These are phyloP conservation scores for Holothuria glaberrima DNA, from an alignment of 35 echinoderm and acorn worm species.

Conservation along the genomic window DNA sequence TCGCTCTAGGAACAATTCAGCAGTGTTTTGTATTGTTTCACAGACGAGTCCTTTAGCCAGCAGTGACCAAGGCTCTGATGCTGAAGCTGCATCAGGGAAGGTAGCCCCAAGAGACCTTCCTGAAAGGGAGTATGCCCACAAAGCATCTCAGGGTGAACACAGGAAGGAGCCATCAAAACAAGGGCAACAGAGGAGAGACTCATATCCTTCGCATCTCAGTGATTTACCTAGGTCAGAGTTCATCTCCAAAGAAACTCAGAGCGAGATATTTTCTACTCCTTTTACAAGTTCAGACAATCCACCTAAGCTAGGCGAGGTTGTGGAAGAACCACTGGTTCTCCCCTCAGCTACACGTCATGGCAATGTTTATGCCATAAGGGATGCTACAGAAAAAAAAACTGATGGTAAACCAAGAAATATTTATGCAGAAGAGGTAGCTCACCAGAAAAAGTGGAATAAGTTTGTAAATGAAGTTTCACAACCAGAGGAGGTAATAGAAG, in stretches of 20 bases:
- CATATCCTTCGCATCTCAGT: neutral
- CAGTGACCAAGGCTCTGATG: constrained; percentile 40
- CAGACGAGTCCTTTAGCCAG: constrained; percentile 34
- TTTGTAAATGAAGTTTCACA: constrained; percentile 41
- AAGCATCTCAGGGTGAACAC: neutral
- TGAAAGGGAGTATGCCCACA: neutral
- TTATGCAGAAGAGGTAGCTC: constrained; percentile 35
- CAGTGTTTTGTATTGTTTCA: constrained; percentile 39
- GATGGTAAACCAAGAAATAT: constrained; percentile 30
- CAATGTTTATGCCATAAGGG: constrained; percentile 29
- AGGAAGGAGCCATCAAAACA: neutral
- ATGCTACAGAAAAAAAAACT: neutral
- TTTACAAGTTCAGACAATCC: neutral
- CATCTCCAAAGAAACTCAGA: neutral
- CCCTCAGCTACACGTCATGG: constrained; percentile 27
- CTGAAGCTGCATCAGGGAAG: neutral
- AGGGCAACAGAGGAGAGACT: neutral
- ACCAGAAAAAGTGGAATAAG: constrained; percentile 45
- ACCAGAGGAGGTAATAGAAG: constrained; percentile 26
- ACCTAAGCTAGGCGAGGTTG: constrained; percentile 26
- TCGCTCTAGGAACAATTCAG: constrained; percentile 20
- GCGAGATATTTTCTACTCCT: neutral
- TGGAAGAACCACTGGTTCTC: constrained; percentile 50
- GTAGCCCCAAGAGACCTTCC: constrained; percentile 8
- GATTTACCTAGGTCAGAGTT: neutral